These are phyloP conservation scores for Chamaetylas fuelleborni DNA, from an alignment of 2,113 vertebrate genomes.

Conservation along the genomic window DNA sequence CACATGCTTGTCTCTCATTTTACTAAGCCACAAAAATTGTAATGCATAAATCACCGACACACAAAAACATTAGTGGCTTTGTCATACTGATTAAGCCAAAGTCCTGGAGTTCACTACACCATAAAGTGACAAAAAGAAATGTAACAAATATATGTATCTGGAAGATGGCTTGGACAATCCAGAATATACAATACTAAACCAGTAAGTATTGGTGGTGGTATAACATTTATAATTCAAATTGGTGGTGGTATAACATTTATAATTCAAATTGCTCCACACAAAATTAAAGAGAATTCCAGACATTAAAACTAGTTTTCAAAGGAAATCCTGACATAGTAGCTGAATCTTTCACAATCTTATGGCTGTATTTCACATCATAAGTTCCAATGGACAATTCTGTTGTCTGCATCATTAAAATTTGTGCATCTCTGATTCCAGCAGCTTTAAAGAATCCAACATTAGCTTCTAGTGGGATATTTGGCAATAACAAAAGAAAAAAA, in stretches of 20 bases:
- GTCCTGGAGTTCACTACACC: background rate
- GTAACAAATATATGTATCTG: background rate
- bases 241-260: background rate
- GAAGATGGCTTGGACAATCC: background rate
- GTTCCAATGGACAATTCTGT: background rate
- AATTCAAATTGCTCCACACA: background rate
- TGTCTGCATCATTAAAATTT: background rate
- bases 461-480: background rate
- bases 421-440: background rate
- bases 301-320: background rate
- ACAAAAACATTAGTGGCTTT: constrained; percentile 17
- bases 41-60: background rate
- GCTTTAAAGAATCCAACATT: background rate
- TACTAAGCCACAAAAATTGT: constrained; percentile 32
- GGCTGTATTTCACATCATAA: background rate
- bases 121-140: background rate
- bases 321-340: background rate
- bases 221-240: background rate
- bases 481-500: background rate
- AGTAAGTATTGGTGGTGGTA: background rate
- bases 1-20: constrained; percentile 17
- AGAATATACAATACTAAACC: background rate
- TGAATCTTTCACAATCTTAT: background rate
- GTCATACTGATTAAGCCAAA: constrained; percentile 24
- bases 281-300: background rate